phyloP scores from a whole-genome alignment of 2,797 vertebrate species.

The Eutrigla gurnardus region DNA sequence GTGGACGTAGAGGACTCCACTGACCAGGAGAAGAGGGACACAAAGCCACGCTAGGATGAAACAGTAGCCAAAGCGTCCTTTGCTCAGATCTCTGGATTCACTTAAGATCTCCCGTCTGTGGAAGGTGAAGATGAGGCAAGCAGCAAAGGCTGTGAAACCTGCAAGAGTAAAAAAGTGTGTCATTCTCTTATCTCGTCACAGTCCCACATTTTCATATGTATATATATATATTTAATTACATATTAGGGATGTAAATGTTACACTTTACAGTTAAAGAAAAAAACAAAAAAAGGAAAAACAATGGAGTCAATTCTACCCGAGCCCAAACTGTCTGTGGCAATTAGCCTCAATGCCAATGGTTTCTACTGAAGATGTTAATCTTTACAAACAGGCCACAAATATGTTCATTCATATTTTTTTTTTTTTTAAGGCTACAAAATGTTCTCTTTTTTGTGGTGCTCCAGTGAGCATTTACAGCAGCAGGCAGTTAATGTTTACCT shows the following conservation, averaged over 20 bases:
- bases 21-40: conserved; percentile 87
- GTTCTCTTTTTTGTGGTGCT: no score
- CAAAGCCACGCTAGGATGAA: conserved; percentile 90
- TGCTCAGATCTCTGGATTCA: conserved; percentile 65
- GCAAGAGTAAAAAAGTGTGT: conserved; percentile 14
- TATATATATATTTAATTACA: not conserved
- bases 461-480: no score
- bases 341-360: not conserved
- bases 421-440: no score
- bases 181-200: not conserved
- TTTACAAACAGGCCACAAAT: no score
- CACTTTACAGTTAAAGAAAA: no score
- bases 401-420: no score
- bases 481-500: no score
- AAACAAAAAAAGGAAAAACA: no score
- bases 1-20: conserved; percentile 89
- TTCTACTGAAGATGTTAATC: no score
- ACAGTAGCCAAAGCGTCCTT: conserved; percentile 89
- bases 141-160: conserved; percentile 87
- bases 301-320: no score
- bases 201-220: not conserved
- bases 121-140: conserved; percentile 89
- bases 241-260: not conserved
- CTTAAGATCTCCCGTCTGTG: conserved; percentile 85
- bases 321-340: not conserved